phyloP scores from a whole-genome alignment of 2,797 vertebrate genomes.

The Arctocebus calabarensis region DNA sequence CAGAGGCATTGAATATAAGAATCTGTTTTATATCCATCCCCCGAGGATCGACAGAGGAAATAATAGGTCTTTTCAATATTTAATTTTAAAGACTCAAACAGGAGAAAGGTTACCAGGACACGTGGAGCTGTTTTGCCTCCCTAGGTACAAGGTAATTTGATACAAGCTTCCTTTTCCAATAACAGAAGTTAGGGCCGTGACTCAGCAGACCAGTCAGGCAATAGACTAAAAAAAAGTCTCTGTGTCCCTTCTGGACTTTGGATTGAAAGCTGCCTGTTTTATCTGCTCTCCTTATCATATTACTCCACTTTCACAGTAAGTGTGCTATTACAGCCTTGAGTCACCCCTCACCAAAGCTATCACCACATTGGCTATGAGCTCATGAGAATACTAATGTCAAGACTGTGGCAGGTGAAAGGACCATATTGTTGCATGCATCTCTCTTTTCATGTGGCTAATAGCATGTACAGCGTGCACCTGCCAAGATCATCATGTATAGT shows the following conservation, averaged over 20 bases:
- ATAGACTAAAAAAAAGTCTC: neutral
- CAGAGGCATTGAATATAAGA: neutral
- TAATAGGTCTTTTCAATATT: conserved; percentile 50
- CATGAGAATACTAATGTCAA: neutral
- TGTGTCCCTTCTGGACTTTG: neutral
- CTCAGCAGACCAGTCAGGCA: conserved; percentile 42
- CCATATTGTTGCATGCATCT: neutral
- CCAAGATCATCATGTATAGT: accelerated
- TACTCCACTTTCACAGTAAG: neutral
- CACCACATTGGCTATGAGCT: neutral
- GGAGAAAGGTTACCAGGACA: neutral
- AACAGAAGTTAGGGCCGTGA: neutral
- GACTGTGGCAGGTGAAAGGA: neutral
- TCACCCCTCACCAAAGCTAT: neutral
- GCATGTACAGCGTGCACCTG: neutral
- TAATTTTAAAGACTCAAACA: conserved; percentile 53
- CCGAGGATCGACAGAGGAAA: conserved; percentile 48
- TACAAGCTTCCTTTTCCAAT: conserved; percentile 24
- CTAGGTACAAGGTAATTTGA: conserved; percentile 36
- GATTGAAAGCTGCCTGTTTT: neutral
- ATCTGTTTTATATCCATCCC: conserved; percentile 16
- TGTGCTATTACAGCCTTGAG: neutral
- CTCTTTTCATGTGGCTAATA: neutral
- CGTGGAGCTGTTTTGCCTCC: conserved; percentile 4
- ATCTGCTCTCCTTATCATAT: neutral